phyloP scores from a whole-genome alignment of 2,113 vertebrate genomes.

The Phoxinus phoxinus region DNA sequence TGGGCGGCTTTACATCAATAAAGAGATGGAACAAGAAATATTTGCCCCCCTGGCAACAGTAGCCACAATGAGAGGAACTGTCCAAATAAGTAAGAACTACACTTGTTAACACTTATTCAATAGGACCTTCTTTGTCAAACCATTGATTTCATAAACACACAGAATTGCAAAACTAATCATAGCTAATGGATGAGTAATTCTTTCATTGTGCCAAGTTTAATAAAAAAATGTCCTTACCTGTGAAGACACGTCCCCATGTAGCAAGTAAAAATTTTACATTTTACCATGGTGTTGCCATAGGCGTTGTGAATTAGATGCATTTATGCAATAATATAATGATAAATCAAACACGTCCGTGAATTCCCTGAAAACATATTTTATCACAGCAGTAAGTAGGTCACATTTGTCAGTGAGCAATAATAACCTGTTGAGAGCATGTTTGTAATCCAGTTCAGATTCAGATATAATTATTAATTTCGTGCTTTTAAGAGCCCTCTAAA shows the following conservation, averaged over 20 bases:
- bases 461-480: background rate
- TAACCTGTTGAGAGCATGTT: background rate
- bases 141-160: background rate
- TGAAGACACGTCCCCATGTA: background rate
- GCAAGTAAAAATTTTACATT: background rate
- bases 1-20: conserved; percentile 41
- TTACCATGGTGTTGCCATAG: background rate
- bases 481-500: background rate
- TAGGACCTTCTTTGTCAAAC: background rate
- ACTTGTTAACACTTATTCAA: conserved; percentile 20
- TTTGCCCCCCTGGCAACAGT: conserved; percentile 51
- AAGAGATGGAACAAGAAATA: conserved; percentile 54
- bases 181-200: conserved; percentile 8
- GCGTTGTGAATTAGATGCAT: background rate
- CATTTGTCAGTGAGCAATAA: background rate
- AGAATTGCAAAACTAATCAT: background rate
- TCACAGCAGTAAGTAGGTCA: conserved; percentile 12
- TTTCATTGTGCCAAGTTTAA: background rate
- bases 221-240: background rate
- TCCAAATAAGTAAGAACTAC: conserved; percentile 51
- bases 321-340: background rate
- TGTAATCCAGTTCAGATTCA: background rate
- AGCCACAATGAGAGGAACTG: conserved; percentile 57
- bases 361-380: background rate
- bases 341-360: background rate